A percentile compares a stretch with the other conserved stretches of the same genome.
These are phyloP conservation scores for Hippolais icterina DNA, from an alignment of 2,113 vertebrate species.

Conservation along the genomic window DNA sequence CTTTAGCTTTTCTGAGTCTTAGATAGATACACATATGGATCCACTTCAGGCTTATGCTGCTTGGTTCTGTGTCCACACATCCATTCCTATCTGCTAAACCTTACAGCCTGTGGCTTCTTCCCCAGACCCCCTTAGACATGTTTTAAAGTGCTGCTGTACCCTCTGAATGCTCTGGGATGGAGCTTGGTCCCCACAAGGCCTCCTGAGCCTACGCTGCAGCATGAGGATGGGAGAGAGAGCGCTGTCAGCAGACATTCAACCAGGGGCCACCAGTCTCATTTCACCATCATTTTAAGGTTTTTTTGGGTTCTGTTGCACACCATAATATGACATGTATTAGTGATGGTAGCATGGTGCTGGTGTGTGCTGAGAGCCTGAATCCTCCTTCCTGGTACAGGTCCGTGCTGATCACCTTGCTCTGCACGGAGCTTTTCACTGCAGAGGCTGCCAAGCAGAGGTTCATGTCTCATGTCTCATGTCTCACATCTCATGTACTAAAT, in stretches of 20 bases:
- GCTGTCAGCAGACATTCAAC: background rate
- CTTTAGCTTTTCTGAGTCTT: conserved; percentile 5
- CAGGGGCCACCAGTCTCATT: background rate
- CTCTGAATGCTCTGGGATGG: background rate
- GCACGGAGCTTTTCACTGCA: background rate
- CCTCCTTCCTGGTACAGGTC: background rate
- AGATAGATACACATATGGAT: background rate
- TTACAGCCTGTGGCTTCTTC: background rate
- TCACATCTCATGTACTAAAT: background rate
- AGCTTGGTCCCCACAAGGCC: background rate
- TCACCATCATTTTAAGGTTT: fast-evolving
- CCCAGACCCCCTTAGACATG: background rate
- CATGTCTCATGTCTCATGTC: fast-evolving
- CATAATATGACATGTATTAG: background rate
- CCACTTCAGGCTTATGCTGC: background rate
- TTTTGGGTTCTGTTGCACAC: background rate
- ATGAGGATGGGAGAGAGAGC: background rate
- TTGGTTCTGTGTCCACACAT: background rate
- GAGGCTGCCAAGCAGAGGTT: background rate
- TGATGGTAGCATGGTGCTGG: background rate
- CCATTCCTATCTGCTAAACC: background rate
- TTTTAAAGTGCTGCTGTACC: background rate
- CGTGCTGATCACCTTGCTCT: background rate
- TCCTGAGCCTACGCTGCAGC: background rate
- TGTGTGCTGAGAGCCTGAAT: background rate